Base-by-base conservation (phyloP, 2,113 vertebrate genomes). In the Cyprinus carpio region DNA sequence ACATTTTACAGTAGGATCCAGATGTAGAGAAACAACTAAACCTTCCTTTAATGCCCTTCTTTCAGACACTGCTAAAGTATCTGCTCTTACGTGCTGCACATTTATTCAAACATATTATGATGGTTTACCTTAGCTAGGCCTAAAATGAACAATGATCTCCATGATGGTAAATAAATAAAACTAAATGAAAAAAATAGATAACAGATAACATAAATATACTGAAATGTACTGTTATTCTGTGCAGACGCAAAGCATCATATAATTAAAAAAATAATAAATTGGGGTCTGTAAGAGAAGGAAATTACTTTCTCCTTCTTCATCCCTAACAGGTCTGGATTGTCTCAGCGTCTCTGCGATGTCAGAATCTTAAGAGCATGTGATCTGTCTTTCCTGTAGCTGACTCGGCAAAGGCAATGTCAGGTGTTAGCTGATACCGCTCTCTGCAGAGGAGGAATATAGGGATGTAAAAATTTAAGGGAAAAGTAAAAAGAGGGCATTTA, bases 371-470 rank as follows among this genome's bases (percentile, higher is more conserved):
- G 13, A 88, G 81, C 25, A 54, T 75, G 74, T 85, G 91, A 91
- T 90, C 90, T 89, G 83, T 83, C 62, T 89, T 93, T 93, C 91
- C 94, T 90, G 88, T 87, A 84, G 85, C n/a, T n/a, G n/a, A n/a
- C n/a, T n/a, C n/a, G n/a, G n/a, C n/a, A n/a, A n/a, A n/a, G 27
- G 18, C 84, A 64, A 85, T 90, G 89, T 90, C 87, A 89, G 91
- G 89, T 89, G 88, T 92, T 90, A 92, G 86, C 78, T 88, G 92
- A 94, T 91, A 91, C 87, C 74, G 81, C 88, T 87, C 86, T 90
- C 75, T 87, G 88, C 9, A 43, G 40, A 43, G 9, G 40, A 43
- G 9, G 40, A 86, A 86, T 88, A 34, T 51, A 54, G 75, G 75
- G 90, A 87, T 11, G 69, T 13, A 81, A 37, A 85, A 76, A 10